These are phyloP conservation scores for Neosilurus mollespiculum DNA, from an alignment of 2,797 vertebrate genomes.

Conservation along the genomic window DNA sequence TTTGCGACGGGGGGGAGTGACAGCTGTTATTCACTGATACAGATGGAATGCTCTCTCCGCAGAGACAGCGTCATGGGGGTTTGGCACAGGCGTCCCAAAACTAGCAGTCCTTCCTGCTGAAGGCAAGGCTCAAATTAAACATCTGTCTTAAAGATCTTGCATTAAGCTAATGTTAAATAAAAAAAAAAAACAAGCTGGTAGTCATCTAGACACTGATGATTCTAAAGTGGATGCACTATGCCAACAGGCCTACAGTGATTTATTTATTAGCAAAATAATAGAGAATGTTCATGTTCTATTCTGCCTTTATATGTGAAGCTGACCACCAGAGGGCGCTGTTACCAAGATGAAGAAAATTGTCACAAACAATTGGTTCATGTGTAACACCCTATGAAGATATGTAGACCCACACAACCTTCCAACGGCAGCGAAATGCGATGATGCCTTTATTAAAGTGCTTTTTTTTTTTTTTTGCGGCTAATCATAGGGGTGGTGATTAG, in stretches of 20 bases:
- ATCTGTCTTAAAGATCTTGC: slow-evolving; percentile 1
- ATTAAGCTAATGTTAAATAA: slow-evolving; percentile 11
- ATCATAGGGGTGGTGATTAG: too few species aligned
- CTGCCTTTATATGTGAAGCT: not conserved
- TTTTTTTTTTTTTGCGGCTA: not conserved
- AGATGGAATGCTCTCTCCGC: slow-evolving; percentile 44
- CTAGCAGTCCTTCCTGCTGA: slow-evolving; percentile 29
- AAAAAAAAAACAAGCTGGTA: not conserved
- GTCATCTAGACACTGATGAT: not conserved
- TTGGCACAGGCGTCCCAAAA: slow-evolving; percentile 9
- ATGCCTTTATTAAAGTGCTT: not conserved
- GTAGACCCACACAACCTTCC: too few species aligned
- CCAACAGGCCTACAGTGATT: not conserved
- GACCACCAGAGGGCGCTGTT: slow-evolving; percentile 41
- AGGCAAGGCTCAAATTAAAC: not conserved
- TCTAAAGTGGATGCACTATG: too few species aligned
- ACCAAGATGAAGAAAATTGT: not conserved
- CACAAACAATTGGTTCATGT: not conserved
- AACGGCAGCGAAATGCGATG: not conserved
- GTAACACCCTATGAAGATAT: not conserved
- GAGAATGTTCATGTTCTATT: not conserved
- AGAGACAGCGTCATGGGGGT: slow-evolving; percentile 41
- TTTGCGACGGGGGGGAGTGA: slow-evolving; percentile 56
- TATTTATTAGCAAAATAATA: not conserved
- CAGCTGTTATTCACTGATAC: slow-evolving; percentile 72